Evolutionary conservation across 2,888 invertebrate species (phyloP).

Genomic region (Zele albiditarsus): DNA sequence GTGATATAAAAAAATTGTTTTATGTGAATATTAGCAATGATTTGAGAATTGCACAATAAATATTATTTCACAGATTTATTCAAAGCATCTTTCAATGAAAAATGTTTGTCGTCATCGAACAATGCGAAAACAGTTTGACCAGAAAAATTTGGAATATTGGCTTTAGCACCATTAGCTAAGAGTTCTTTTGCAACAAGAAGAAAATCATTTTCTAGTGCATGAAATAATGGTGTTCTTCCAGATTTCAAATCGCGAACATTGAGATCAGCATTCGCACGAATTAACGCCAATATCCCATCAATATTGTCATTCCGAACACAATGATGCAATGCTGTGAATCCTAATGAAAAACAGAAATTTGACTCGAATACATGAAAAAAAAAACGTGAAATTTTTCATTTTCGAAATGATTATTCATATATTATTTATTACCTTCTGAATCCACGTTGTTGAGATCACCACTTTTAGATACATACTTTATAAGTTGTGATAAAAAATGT

Average conservation of each 20-base stretch:
- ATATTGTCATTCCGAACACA: conserved; percentile 59
- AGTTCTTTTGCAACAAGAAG: conserved; percentile 53
- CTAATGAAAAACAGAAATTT: conserved; percentile 46
- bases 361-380: not conserved
- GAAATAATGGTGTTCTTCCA: conserved; percentile 66
- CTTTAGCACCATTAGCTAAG: conserved; percentile 56
- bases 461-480: conserved; percentile 47
- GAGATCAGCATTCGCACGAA: conserved; percentile 57
- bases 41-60: not conserved
- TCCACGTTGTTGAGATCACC: conserved; percentile 55
- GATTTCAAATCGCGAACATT: conserved; percentile 64
- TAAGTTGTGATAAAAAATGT: conserved; percentile 53
- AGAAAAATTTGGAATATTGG: conserved; percentile 59
- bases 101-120: conserved; percentile 56
- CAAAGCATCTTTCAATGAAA: conserved; percentile 50
- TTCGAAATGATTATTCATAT: not conserved
- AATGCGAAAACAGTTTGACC: conserved; percentile 62
- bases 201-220: conserved; percentile 62
- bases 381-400: not conserved
- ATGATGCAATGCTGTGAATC: conserved; percentile 66
- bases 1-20: no score
- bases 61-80: conserved; percentile 44
- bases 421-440: conserved; percentile 60
- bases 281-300: conserved; percentile 54
- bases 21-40: no score